A percentile compares a stretch with the other conserved stretches of the same genome.
Evolutionary conservation across 2,113 vertebrate genomes (phyloP).

Genomic region (Chlorodrepanis virens): DNA sequence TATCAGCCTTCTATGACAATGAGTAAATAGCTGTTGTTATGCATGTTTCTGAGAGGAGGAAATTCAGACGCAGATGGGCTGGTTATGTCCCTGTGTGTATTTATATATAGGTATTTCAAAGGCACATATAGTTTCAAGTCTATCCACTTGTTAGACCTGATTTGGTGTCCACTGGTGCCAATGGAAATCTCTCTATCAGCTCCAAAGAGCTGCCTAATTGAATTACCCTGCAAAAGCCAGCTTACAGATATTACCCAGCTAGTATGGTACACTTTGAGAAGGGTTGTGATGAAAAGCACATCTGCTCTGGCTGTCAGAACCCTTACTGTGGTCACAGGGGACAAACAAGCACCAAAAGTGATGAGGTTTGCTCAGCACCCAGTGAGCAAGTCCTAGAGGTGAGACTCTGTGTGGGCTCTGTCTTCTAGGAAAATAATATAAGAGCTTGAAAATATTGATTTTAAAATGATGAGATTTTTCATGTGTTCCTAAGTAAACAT

Average conservation of each 20-base stretch:
- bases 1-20: constrained; percentile 14
- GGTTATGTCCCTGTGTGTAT: neutral
- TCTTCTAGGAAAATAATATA: neutral
- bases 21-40: constrained; percentile 33
- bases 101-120: constrained; percentile 15
- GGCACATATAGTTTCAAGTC: neutral
- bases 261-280: neutral
- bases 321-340: neutral
- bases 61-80: neutral
- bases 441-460: neutral
- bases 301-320: neutral
- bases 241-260: neutral
- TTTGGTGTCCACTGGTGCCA: neutral
- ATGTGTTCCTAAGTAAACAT: neutral
- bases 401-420: neutral
- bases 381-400: neutral
- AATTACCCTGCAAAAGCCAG: neutral
- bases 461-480: neutral
- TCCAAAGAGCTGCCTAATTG: neutral
- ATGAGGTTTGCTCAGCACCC: neutral
- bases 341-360: neutral
- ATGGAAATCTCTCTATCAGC: neutral
- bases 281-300: neutral
- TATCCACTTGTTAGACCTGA: neutral
- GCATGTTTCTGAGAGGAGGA: neutral